Evolutionary conservation across 2,888 invertebrate species (phyloP), one percentile per base, ranked within the genome.

Genomic region (Eutolmus rufibarbis): DNA sequence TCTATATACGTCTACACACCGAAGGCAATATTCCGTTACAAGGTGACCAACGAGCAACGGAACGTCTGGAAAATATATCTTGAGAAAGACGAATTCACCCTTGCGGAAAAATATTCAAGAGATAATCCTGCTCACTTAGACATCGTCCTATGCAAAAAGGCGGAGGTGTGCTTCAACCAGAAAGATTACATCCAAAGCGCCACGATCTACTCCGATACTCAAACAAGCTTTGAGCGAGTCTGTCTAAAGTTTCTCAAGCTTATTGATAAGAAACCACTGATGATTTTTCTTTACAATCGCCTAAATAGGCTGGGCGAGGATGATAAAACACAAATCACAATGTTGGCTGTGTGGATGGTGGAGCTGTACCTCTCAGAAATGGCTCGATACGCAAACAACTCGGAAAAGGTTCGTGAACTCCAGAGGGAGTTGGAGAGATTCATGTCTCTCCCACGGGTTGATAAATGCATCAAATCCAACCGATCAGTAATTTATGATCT

Each of bases 291-390:
- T n/a, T 94, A 95, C 86, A 96, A 95, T 92, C 97, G 98, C 92
- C 93, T 99, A 85, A 95, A 96, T 31, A 94, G 95, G 40, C 91
- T 98, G 16, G 94, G 94, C 46, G 88, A 89, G 4, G 95, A 95
- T 90, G 97, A 98, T 89, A 96, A 96, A 91, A 97, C 98, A 0
- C 96, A 98, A 90, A 95, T 97, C 81, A 98, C 98, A 0, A 97
- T 98, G 95, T 94, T 99, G 56, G 97, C 98, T 0, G 95, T 98
- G 86, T 99, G 99, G 99, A 94, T 99, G 89, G 95, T 98, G 0
- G 99, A 99, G 92, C 93, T 99, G 43, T 98, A 96, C 92, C 94
- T 99, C 89, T 97, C 96, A 86, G 96, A 98, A 92, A 94, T 99
- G 87, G 97, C 98, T n/a, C 89, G 90, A 87, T 78, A 87, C 76